Base-by-base conservation (phyloP, 2,888 invertebrate genomes). In the Ctenicera cuprea region DNA sequence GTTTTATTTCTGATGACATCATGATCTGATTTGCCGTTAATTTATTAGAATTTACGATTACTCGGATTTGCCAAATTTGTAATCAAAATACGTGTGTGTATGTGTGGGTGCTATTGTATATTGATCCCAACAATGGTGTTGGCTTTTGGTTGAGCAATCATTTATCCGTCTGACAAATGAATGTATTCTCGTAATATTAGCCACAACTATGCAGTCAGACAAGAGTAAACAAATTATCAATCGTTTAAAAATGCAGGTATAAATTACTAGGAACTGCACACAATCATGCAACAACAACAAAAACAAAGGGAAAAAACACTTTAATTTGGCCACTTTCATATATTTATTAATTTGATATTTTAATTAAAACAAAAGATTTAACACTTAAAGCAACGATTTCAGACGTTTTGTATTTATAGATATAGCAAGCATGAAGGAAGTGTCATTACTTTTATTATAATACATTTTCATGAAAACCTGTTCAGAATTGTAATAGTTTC, bases 211-310 rank as follows among this genome's bases (percentile, higher is more conserved):
- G 48, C 48, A 48, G 16, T 16, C 18, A 1, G 43, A 43, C n/a
- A n/a, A n/a, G 7, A 43, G 48, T 48, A 48, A 48, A 48, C 48
- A 48, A 9, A 48, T 48, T 16, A 48, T 48, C 48, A 48, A 48
- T 48, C 48, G 48, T 48, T 48, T 18, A 48, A 48, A 48, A 48
- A 48, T 48, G 48, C 48, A 48, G 48, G 48, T 48, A 48, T 3
- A 16, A 18, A 20, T 16, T 48, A 20, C 16, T 18, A 11, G 48
- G 41, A 33, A 33, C 7, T 9, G 9, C 26, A 26, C 2, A 26
- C 5, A 33, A 33, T 33, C 33, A 9, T 33, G 33, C 33, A 33
- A 26, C 26, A 33, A 26, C 26, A 26, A 33, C 33, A 33, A 33
- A 33, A 33, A 33, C 33, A 33, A 33, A 33, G 33, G 33, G 33